These are phyloP conservation scores for Gastracanthus pulcherrimus DNA, from an alignment of 2,888 invertebrate species.

Conservation along the genomic window DNA sequence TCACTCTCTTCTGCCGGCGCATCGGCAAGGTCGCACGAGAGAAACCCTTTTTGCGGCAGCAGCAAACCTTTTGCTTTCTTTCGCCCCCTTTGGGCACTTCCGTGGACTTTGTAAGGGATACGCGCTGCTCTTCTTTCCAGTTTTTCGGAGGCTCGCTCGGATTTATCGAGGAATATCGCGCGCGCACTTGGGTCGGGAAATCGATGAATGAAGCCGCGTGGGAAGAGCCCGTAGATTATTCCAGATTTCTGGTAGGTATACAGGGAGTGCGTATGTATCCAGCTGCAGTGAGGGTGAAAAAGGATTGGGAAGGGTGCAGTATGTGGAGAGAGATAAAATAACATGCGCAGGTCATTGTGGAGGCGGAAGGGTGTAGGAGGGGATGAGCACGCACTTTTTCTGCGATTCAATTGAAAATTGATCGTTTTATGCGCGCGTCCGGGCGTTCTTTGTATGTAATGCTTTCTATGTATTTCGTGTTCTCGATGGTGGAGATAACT, in stretches of 20 bases:
- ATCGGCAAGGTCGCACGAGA: conserved; percentile 37
- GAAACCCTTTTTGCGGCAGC: conserved; percentile 34
- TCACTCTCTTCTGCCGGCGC: too few species aligned
- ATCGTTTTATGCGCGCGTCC: background rate
- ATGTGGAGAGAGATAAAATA: conserved; percentile 18
- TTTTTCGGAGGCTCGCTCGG: conserved; percentile 24
- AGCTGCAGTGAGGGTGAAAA: conserved; percentile 30
- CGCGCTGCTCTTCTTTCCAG: conserved; percentile 18
- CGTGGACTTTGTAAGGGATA: conserved; percentile 56
- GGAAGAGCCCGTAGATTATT: conserved; percentile 33
- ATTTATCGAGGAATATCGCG: conserved; percentile 38
- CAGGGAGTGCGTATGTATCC: conserved; percentile 19
- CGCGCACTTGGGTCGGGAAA: too few species aligned
- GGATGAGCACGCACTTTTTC: conserved; percentile 23
- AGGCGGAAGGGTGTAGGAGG: background rate
- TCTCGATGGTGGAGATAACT: too few species aligned
- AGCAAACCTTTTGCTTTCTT: conserved; percentile 14
- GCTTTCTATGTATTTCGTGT: too few species aligned
- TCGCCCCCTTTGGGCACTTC: too few species aligned
- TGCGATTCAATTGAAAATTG: background rate
- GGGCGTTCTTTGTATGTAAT: too few species aligned
- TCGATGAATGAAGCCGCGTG: conserved; percentile 44
- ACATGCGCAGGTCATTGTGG: conserved; percentile 19
- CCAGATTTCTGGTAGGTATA: conserved; percentile 2
- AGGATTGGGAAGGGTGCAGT: conserved; percentile 1